Percentiles rank a stretch among this genome's conserved stretches.
phyloP scores from a whole-genome alignment of 2,888 invertebrate species.

The Melinopterus prodromus region DNA sequence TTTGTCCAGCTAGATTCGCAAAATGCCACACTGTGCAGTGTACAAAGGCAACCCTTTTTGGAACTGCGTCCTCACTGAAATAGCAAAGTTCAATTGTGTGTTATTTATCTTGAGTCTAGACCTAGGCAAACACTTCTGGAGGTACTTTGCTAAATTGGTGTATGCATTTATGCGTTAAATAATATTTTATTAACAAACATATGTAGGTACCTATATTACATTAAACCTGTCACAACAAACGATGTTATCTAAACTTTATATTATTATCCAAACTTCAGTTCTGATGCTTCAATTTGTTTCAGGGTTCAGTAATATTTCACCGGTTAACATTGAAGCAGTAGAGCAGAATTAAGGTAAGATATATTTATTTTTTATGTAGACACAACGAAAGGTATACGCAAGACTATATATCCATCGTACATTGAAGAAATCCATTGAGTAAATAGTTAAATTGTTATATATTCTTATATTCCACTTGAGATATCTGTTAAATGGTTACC shows the following conservation, averaged over 20 bases:
- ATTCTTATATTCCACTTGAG: too few relatives aligned
- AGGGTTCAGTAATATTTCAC: not conserved
- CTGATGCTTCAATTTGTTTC: not conserved
- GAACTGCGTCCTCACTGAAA: too few relatives aligned
- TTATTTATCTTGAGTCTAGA: too few relatives aligned
- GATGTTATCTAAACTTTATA: not conserved
- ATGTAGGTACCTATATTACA: not conserved
- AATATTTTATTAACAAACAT: not conserved
- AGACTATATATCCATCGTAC: constrained; percentile 28
- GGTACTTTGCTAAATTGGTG: too few relatives aligned
- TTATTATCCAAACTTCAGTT: not conserved
- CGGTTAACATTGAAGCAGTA: not conserved
- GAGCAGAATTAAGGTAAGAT: not conserved
- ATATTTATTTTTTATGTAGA: not conserved
- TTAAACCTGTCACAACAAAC: not conserved
- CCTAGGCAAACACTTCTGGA: too few relatives aligned
- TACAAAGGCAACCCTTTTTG: too few relatives aligned
- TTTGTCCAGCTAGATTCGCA: too few relatives aligned
- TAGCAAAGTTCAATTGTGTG: too few relatives aligned
- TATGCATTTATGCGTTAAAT: too few relatives aligned
- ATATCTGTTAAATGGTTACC: not conserved
- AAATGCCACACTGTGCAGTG: too few relatives aligned
- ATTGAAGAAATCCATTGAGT: too few relatives aligned
- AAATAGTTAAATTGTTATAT: too few relatives aligned
- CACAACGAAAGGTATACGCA: constrained; percentile 51